Conservation (phyloP, 2,888 invertebrate species). For the Drosophila robusta region DNA sequence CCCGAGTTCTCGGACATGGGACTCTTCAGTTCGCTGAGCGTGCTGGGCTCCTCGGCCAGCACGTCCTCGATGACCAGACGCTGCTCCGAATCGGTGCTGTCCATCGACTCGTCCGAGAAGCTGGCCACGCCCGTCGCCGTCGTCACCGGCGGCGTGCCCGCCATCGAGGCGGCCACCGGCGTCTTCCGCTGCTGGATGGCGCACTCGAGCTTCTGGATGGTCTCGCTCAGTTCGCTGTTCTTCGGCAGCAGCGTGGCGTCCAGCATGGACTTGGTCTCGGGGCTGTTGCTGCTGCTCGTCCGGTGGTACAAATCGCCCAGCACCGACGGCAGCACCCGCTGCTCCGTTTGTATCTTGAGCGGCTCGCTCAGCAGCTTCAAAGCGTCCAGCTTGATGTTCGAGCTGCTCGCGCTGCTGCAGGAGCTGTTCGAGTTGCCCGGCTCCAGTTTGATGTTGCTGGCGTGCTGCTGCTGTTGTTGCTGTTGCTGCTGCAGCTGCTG, state of each 20-base stretch:
- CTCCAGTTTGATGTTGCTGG: constrained; percentile 8
- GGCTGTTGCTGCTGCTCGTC: constrained; percentile 71
- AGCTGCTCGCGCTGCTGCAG: constrained; percentile 19
- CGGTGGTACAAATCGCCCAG: constrained; percentile 58
- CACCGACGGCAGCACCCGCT: constrained; percentile 12
- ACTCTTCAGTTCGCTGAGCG: constrained; percentile 68
- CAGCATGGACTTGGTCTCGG: constrained; percentile 83
- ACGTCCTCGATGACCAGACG: constrained; percentile 87
- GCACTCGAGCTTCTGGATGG: constrained; percentile 87
- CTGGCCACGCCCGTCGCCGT: constrained; percentile 29
- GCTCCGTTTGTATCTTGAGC: constrained; percentile 77
- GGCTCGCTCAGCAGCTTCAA: constrained; percentile 74
- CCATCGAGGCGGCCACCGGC: constrained; percentile 66
- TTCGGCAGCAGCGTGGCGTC: constrained; percentile 84
- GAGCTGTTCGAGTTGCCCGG: constrained; percentile 1
- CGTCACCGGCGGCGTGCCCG: constrained; percentile 66
- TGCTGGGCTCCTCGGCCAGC: constrained; percentile 79
- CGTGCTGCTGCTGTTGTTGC: not conserved
- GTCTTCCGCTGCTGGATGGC: constrained; percentile 84
- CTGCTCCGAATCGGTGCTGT: constrained; percentile 88
- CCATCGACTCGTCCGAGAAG: constrained; percentile 87
- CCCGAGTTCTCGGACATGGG: constrained; percentile 56
- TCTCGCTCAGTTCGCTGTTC: constrained; percentile 88
- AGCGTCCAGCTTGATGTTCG: constrained; percentile 37
- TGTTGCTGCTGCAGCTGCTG: constrained; percentile 6